Conservation (phyloP, 2,888 invertebrate genomes). For the Dicroscelio sp. region DNA sequence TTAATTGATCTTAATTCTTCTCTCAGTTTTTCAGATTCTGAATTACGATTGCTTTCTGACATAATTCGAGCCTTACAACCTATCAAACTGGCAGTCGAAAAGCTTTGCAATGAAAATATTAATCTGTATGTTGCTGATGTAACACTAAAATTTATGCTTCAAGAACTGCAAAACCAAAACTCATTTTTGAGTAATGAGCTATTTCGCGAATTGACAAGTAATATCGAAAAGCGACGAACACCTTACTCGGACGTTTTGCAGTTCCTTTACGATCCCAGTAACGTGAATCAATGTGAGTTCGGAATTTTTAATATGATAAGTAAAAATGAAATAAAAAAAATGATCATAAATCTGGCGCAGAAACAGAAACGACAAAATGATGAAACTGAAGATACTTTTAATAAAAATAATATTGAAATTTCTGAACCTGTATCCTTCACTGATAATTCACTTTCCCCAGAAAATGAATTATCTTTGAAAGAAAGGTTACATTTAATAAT, state of each 20-base stretch:
- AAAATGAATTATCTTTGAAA: conserved; percentile 36
- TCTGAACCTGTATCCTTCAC: background rate
- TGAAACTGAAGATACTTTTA: background rate
- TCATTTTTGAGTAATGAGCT: conserved; percentile 17
- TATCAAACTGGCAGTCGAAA: conserved; percentile 39
- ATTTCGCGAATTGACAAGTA: background rate
- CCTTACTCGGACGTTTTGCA: conserved; percentile 20
- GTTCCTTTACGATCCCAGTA: conserved; percentile 17
- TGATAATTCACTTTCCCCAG: conserved; percentile 5
- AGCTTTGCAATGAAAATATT: conserved; percentile 27
- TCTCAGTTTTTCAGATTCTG: conserved; percentile 29
- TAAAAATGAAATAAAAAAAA: conserved; percentile 45
- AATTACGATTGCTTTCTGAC: conserved; percentile 25
- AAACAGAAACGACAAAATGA: background rate
- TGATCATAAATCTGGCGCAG: background rate
- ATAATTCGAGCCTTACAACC: conserved; percentile 33
- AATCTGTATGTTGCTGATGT: conserved; percentile 10
- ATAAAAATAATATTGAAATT: background rate
- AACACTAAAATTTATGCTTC: conserved; percentile 35
- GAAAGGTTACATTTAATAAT: conserved; percentile 8
- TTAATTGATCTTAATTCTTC: conserved; percentile 38
- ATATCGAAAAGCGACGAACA: conserved; percentile 9
- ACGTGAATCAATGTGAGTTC: conserved; percentile 1
- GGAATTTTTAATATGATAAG: conserved; percentile 28
- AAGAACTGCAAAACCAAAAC: conserved; percentile 33